Evolutionary conservation across 2,888 invertebrate genomes (phyloP).

Genomic region (Drosophila macrospina): DNA sequence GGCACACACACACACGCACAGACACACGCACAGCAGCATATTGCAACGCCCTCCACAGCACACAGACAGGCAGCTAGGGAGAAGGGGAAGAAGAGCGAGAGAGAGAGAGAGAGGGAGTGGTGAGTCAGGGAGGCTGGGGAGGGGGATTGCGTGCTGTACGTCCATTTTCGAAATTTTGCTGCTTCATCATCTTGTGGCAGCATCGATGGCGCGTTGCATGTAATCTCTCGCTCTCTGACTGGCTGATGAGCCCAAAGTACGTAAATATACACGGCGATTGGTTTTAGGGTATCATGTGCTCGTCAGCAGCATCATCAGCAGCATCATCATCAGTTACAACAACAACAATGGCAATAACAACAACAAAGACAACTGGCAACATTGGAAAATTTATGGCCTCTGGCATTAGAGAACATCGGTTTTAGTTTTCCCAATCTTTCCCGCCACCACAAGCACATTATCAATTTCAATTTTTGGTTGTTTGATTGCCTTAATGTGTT

Average conservation of each 20-base stretch:
- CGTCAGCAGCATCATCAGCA: conserved; percentile 27
- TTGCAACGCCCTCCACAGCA: conserved; percentile 55
- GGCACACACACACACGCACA: conserved; percentile 29
- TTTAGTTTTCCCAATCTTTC: conserved; percentile 53
- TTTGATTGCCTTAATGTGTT: conserved; percentile 78
- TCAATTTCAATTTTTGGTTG: conserved; percentile 79
- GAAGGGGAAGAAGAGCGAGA: not conserved
- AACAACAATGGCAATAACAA: conserved; percentile 6
- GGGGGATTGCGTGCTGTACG: conserved; percentile 74
- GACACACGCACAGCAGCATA: conserved; percentile 33
- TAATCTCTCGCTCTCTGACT: conserved; percentile 56
- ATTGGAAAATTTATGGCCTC: conserved; percentile 75
- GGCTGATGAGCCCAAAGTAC: conserved; percentile 62
- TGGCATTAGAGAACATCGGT: conserved; percentile 77
- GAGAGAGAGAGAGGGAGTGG: not conserved
- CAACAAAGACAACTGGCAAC: conserved; percentile 38
- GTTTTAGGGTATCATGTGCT: conserved; percentile 68
- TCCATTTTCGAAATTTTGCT: conserved; percentile 78
- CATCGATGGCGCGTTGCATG: conserved; percentile 56
- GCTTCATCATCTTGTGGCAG: conserved; percentile 76
- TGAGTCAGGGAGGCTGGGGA: not conserved
- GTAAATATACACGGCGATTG: conserved; percentile 55
- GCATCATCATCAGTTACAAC: not conserved
- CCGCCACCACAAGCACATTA: conserved; percentile 53
- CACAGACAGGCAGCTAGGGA: conserved; percentile 13